Conservation (phyloP, 2,888 invertebrate species). For the Stenotaenia linearis region DNA sequence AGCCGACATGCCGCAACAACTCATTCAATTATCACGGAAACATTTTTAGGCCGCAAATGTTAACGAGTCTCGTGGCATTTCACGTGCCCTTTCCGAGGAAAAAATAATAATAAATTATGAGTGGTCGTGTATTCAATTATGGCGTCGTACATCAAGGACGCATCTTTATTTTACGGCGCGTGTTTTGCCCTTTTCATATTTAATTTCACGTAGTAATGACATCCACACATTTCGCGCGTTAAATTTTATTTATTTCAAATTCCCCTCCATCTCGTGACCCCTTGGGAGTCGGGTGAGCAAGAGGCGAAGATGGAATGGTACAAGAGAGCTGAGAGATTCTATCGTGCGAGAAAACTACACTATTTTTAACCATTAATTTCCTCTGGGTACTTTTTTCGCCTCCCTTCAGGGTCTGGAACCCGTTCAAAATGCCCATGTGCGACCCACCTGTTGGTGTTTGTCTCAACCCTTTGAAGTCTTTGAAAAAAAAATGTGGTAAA, state of each 20-base stretch:
- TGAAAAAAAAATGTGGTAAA: neutral
- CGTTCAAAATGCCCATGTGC: neutral
- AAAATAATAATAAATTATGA: neutral
- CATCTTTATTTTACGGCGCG: neutral
- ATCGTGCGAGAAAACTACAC: neutral
- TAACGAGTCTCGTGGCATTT: neutral
- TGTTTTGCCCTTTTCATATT: neutral
- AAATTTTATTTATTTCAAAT: conserved; percentile 9
- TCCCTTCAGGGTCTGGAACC: neutral
- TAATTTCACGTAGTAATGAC: neutral
- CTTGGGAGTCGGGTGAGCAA: neutral
- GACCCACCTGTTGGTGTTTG: neutral
- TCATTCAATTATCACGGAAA: neutral
- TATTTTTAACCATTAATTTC: conserved; percentile 9
- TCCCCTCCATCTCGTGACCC: neutral
- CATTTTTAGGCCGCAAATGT: neutral
- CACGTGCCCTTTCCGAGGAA: neutral
- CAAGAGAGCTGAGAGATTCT: neutral
- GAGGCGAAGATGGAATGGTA: no score
- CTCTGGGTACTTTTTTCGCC: neutral
- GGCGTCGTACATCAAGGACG: neutral
- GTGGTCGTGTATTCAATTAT: neutral
- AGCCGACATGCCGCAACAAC: neutral
- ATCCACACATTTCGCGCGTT: neutral
- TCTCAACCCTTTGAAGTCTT: neutral